Evolutionary conservation across 1,140 invertebrate genomes (phyloP).

Genomic region (Magallana angulata): DNA sequence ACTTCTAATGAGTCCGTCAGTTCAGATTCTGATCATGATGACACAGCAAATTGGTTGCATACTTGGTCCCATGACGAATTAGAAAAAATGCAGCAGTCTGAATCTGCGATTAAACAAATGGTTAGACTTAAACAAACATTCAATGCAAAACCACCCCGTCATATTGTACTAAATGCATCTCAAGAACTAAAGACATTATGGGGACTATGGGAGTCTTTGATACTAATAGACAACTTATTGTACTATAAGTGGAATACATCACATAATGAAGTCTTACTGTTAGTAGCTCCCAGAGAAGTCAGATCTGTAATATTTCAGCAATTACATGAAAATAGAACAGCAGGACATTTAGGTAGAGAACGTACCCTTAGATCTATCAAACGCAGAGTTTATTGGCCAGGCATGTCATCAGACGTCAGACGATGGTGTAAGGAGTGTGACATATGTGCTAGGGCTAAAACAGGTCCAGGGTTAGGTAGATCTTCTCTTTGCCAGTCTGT

Average conservation of each 20-base stretch:
- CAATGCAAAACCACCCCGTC: not conserved
- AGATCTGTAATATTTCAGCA: conserved; percentile 36
- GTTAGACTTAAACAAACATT: not conserved
- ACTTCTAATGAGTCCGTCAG: not conserved
- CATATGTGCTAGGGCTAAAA: conserved; percentile 28
- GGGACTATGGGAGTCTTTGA: conserved; percentile 31
- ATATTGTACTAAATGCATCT: conserved; percentile 12
- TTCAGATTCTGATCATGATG: not conserved
- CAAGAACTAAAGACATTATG: conserved; percentile 6
- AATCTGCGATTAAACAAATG: not conserved
- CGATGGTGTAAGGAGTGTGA: conserved; percentile 47
- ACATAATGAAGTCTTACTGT: conserved; percentile 19
- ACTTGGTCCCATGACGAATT: conserved; percentile 16
- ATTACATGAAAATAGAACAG: not conserved
- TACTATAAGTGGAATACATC: not conserved
- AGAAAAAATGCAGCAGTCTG: not conserved
- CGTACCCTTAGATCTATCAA: conserved; percentile 39
- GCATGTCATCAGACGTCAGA: conserved; percentile 29
- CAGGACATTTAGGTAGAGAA: conserved; percentile 50
- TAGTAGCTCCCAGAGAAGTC: too few relatives aligned
- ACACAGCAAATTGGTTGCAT: conserved; percentile 8
- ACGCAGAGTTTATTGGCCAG: conserved; percentile 52
- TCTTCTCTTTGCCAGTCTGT: conserved; percentile 36
- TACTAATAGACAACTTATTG: not conserved
- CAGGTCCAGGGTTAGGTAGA: conserved; percentile 50